Base-by-base conservation (phyloP, 2,113 vertebrate genomes). In the Motacilla tschutschensis region DNA sequence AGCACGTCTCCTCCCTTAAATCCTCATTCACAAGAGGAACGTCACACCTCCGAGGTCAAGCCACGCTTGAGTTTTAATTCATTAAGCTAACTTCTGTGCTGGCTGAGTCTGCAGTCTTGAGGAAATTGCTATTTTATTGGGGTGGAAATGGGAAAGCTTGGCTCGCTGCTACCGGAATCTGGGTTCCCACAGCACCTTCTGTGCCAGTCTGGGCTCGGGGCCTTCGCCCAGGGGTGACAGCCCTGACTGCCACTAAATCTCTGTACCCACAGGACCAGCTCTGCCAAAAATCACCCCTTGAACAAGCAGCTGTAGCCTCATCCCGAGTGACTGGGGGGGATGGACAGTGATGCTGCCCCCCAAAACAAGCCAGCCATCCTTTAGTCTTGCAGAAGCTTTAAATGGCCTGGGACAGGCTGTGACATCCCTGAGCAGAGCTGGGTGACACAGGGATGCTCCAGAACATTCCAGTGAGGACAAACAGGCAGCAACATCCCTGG, bases 11-110 rank as follows among this genome's bases (percentile, higher is more conserved):
- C 79, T 84, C 78, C 64, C 58, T 54, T 4, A 35, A 54, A 67
- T 38, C 78, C 85, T 86, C 81, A 79, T 93, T 91, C 91, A 93
- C 87, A 76, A 88, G 87, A 89, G 70, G 79, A 87, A 14, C 46
- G 22, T 83, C 85, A 75, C 89, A 89, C 51, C 80, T 41, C 79
- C 13, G 10, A 24, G 89, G 87, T 88, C 89, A 78, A 67, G 55
- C 36, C 65, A 12, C 6, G 7, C 24, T 1, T 0, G 38, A 8
- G 62, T 58, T 93, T 83, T 85, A 90, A 92, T 92, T 93, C 87
- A 87, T 91, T 71, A 62, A 85, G 58, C 35, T 31, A 51, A 75
- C 73, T 75, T 36, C 59, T 38, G 58, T 6, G 44, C 69, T 10
- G 60, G 79, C 79, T 78, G 58, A 80, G 74, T 28, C 57, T 50